Evolutionary conservation across 1,140 invertebrate genomes (phyloP).

Genomic region (Tetramorium parvispinum): DNA sequence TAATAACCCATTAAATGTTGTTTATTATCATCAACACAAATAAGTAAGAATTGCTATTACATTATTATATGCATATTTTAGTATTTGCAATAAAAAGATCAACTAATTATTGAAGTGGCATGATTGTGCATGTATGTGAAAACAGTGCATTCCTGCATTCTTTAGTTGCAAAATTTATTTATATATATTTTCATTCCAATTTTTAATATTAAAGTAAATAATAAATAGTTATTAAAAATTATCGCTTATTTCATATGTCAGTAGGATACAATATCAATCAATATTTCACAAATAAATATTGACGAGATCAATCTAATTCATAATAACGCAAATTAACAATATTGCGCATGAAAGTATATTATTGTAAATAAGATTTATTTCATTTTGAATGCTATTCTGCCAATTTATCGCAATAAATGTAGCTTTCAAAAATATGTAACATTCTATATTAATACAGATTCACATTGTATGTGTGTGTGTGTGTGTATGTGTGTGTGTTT

Average conservation of each 20-base stretch:
- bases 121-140: not conserved
- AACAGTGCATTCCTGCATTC: not conserved
- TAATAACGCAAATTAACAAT: not conserved
- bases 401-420: conserved; percentile 5
- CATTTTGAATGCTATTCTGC: not conserved
- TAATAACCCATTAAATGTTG: not conserved
- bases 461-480: not conserved
- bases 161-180: conserved; percentile 1
- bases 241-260: not conserved
- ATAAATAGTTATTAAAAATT: conserved; percentile 1
- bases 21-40: not conserved
- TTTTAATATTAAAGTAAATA: not conserved
- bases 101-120: not conserved
- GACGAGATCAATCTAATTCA: conserved; percentile 9
- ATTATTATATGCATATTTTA: not conserved
- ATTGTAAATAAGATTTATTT: conserved; percentile 5
- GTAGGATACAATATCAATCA: not conserved
- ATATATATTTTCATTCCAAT: conserved; percentile 12
- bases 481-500: not conserved
- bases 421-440: not conserved
- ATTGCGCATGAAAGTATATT: not conserved
- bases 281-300: conserved; percentile 31
- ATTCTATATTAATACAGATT: conserved; percentile 14
- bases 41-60: not conserved
- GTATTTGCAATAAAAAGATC: not conserved